phyloP scores from a whole-genome alignment of 2,113 vertebrate genomes.

The Ibidorhyncha struthersii region DNA sequence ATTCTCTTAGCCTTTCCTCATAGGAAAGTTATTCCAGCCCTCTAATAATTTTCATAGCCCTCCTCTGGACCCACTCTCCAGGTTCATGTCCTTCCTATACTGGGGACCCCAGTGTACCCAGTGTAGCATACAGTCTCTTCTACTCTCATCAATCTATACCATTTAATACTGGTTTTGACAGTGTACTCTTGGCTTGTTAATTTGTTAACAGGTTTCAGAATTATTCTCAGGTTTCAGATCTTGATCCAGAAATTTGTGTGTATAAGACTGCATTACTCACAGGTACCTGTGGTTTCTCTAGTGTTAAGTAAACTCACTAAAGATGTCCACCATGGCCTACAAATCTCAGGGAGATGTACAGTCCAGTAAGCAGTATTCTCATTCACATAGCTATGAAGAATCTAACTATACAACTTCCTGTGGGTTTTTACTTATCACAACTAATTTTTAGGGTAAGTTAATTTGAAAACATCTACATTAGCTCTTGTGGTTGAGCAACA shows the following conservation, averaged over 20 bases:
- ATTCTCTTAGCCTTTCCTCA: not conserved
- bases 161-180: not conserved
- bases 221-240: not conserved
- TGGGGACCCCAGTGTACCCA: rapidly evolving
- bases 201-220: not conserved
- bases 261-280: not conserved
- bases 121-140: not conserved
- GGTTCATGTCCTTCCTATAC: not conserved
- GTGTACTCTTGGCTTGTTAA: not conserved
- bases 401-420: not conserved
- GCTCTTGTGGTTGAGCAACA: not conserved
- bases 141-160: not conserved
- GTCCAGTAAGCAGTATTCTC: not conserved
- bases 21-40: not conserved
- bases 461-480: not conserved
- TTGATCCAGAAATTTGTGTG: not conserved
- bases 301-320: not conserved
- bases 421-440: not conserved
- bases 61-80: not conserved
- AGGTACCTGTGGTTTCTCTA: not conserved
- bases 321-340: not conserved
- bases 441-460: not conserved
- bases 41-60: not conserved
- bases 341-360: not conserved
- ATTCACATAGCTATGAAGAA: not conserved